Evolutionary conservation across 2,888 invertebrate species (phyloP).

Genomic region (Odontocolon sp.): DNA sequence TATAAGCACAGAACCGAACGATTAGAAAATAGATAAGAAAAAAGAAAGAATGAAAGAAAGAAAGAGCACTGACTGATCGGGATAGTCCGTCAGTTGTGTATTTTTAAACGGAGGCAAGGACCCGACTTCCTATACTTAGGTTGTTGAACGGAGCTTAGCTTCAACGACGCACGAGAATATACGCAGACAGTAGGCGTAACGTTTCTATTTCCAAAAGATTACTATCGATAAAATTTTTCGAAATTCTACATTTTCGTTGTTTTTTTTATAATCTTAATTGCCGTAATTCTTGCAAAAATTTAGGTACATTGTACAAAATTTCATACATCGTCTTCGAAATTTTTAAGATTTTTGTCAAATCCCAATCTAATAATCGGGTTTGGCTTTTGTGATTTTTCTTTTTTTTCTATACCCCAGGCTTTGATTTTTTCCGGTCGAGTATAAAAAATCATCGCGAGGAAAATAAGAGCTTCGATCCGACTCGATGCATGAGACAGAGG

Average conservation of each 20-base stretch:
- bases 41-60: neutral
- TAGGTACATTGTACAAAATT: no score
- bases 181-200: neutral
- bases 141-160: conserved; percentile 7
- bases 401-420: no score
- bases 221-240: no score
- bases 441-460: neutral
- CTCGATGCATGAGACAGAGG: conserved; percentile 43
- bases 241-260: no score
- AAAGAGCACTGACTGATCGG: conserved; percentile 14
- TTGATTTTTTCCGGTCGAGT: neutral
- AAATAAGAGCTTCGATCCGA: conserved; percentile 24
- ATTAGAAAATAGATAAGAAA: neutral
- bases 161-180: neutral
- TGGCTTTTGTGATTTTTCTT: no score
- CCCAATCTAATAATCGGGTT: no score
- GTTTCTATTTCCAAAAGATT: no score
- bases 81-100: conserved; percentile 52
- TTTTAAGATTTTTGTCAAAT: no score
- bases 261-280: no score
- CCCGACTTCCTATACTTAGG: conserved; percentile 71
- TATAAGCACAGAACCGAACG: conserved; percentile 35
- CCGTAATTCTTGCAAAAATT: no score
- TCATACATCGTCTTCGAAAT: no score
- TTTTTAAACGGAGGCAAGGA: conserved; percentile 70